Percentiles rank a stretch among this genome's conserved stretches.
Evolutionary conservation across 2,113 vertebrate species (phyloP).

Genomic region (Formicarius rufipectus): DNA sequence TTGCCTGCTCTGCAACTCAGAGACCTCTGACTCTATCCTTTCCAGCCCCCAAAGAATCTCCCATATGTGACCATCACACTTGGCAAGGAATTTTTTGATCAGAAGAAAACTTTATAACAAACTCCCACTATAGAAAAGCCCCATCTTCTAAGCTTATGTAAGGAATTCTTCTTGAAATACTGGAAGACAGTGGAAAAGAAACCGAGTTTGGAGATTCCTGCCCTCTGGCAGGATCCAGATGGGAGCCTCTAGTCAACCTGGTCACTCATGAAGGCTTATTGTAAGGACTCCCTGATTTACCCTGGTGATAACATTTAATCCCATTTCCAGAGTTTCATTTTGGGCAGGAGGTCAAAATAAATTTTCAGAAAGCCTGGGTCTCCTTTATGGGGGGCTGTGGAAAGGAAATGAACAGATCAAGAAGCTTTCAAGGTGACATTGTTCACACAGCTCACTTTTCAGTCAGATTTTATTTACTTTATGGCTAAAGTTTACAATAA

Average conservation of each 20-base stretch:
- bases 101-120: not conserved
- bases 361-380: not conserved
- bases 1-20: not conserved
- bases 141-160: not conserved
- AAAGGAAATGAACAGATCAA: constrained; percentile 1
- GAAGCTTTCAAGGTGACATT: not conserved
- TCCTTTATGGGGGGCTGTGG: not conserved
- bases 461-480: not conserved
- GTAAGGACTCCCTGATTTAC: not conserved
- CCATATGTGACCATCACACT: not conserved
- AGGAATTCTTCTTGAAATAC: not conserved
- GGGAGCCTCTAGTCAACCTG: not conserved
- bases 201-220: not conserved
- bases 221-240: not conserved
- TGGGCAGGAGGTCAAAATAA: constrained; percentile 2
- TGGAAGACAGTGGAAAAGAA: not conserved
- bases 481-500: not conserved
- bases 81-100: not conserved
- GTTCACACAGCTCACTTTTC: constrained; percentile 5
- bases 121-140: not conserved
- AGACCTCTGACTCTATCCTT: not conserved
- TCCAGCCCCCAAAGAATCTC: not conserved
- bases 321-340: not conserved
- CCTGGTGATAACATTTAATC: not conserved
- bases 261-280: not conserved